Evolutionary conservation across 2,888 invertebrate genomes (phyloP).

Genomic region (Muschampia plurimacula): DNA sequence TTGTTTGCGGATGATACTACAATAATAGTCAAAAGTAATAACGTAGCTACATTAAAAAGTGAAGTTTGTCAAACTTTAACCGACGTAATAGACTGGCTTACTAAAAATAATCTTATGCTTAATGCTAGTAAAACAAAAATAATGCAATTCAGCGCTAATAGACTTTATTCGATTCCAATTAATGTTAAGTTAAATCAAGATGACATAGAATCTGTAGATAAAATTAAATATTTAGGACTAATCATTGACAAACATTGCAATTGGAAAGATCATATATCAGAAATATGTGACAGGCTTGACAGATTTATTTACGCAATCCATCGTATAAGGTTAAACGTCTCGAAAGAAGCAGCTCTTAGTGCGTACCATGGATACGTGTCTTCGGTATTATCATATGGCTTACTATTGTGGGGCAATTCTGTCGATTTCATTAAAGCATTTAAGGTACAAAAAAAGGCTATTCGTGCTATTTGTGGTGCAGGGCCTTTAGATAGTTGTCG

Average conservation of each 20-base stretch:
- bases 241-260: not conserved
- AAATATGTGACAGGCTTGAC: not conserved
- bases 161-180: not conserved
- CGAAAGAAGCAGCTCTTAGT: not conserved
- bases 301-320: not conserved
- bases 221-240: not conserved
- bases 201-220: not conserved
- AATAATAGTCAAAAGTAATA: not conserved
- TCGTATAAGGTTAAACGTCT: not conserved
- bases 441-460: not conserved
- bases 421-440: constrained; percentile 3
- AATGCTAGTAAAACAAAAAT: not conserved
- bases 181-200: not conserved
- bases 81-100: not conserved
- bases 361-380: not conserved
- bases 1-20: not conserved
- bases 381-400: not conserved
- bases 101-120: not conserved
- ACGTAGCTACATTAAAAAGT: not conserved
- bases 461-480: not conserved
- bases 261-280: not conserved
- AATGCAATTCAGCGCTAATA: not conserved
- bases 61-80: not conserved
- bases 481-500: not conserved
- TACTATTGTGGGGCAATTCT: not conserved